Conservation (phyloP, 2,888 invertebrate species). For the Zygogramma bicolorata region DNA sequence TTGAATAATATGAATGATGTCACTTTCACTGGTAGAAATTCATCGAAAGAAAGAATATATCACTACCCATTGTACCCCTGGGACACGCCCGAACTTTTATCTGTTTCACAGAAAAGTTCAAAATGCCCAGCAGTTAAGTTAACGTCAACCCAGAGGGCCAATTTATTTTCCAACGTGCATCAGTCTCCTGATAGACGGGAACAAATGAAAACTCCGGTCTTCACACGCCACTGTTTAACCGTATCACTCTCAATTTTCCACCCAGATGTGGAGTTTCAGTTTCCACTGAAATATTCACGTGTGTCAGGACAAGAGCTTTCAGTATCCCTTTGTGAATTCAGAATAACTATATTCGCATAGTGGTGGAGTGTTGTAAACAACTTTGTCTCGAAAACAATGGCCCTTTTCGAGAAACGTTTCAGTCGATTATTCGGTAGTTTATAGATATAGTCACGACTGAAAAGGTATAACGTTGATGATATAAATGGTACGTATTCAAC, state of each 20-base stretch:
- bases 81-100: background rate
- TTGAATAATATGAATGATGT: too few relatives aligned
- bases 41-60: background rate
- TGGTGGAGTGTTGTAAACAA: background rate
- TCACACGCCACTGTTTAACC: background rate
- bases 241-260: background rate
- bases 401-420: background rate
- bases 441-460: background rate
- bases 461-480: background rate
- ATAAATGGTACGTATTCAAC: too few relatives aligned
- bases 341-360: background rate
- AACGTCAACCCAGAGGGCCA: background rate
- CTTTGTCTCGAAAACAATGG: background rate
- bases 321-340: background rate
- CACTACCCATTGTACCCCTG: background rate
- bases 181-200: background rate
- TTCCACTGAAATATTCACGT: background rate
- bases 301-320: background rate
- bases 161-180: background rate
- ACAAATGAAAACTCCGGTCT: background rate
- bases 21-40: background rate
- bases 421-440: background rate
- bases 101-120: background rate
- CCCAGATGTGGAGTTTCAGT: background rate
- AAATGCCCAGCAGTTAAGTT: background rate